Base-by-base conservation (phyloP, 1,140 invertebrate genomes). In the Aethina tumida region DNA sequence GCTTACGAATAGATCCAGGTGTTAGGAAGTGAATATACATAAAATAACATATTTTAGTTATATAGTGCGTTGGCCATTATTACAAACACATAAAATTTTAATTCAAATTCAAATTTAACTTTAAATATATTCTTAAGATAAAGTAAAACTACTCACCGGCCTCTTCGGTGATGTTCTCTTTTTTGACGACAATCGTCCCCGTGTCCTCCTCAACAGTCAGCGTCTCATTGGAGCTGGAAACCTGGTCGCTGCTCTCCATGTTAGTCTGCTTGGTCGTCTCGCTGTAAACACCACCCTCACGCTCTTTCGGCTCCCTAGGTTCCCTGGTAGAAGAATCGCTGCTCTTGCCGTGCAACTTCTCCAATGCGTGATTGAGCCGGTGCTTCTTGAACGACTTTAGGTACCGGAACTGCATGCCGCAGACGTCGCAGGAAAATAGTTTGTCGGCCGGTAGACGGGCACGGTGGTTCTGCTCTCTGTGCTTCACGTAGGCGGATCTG, bases 371-470 rank as follows among this genome's bases (percentile, higher is more conserved):
- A 54, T 91, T 91, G 13, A 89, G 67, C 8, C 85, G 71, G 54
- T 89, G 86, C 60, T 90, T 89, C 59, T 88, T 87, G 59, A 90
- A 90, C 0, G 84, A 89, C 56, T 89, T 89, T 13, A 89, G 69
- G 30, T 56, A 58, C 17, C 81, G 70, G 57, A 90, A 90, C 59
- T 88, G 84, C 84, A 88, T 88, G 14, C 84, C 84, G 62, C 84
- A 90, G 1, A 88, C 83, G 50, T 88, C 84, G 56, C 85, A 91
- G 13, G 84, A 87, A 63, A 89, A 91, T 2, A 88, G 70, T 57
- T 89, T 89, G 63, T 89, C 85, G 5, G 85, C 85, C 0, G 86
- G 86, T 5, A 89, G 63, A 1, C 84, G 67, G 2, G 85, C 84
- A 1, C 84, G 74, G 52, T 91, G 86, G 53, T 90, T 89, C 61